Base-by-base conservation (phyloP, 2,888 invertebrate species). In the Chromoteleia sp. region DNA sequence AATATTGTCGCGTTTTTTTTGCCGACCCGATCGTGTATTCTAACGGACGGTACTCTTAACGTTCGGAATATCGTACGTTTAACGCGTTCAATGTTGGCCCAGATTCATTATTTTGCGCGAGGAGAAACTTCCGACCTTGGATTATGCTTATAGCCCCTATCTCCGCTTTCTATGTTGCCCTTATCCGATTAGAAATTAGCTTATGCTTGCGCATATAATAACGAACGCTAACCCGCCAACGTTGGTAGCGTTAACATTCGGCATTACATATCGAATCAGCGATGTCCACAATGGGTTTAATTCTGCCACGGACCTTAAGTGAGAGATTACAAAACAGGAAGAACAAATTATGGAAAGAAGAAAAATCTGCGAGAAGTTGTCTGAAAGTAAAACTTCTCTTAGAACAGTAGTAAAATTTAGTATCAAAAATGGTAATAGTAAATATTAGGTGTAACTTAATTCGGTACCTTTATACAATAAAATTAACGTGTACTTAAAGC, bases 101-200 rank as follows among this genome's bases (percentile, higher is more conserved):
- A 77, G 67, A 74, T 81, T 68, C 74, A 77, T 73, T 81, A 71
- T 77, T 74, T 77, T 25, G 65, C 45, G 45, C 54, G 50, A 25
- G 58, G 76, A 63, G 77, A 77, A 81, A 81, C 76, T 68, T 21
- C 73, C 77, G 75, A 74, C 77, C 77, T 77, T 77, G 73, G 81
- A 76, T 77, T 77, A 77, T 73, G 76, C 54, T 70, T 68, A 59
- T 59, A 73, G 67, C 73, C 71, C 73, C 76, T 77, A 82, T 77
- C 73, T 68, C 63, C 56, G 65, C 76, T 74, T 82, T 82, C 82
- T 74, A 80, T 56, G 68, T 54, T 68, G 83, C 77, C 75, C 78
- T 81, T 78, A 82, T 82, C 75, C 74, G 82, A 78, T 82, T 82
- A 82, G 82, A 82, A 82, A 82, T 82, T 82, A 78, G 78, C 70